A percentile compares a stretch with the other conserved stretches of the same genome.
Conservation (phyloP, 2,888 invertebrate species). For the Rhyacophila evoluta region DNA sequence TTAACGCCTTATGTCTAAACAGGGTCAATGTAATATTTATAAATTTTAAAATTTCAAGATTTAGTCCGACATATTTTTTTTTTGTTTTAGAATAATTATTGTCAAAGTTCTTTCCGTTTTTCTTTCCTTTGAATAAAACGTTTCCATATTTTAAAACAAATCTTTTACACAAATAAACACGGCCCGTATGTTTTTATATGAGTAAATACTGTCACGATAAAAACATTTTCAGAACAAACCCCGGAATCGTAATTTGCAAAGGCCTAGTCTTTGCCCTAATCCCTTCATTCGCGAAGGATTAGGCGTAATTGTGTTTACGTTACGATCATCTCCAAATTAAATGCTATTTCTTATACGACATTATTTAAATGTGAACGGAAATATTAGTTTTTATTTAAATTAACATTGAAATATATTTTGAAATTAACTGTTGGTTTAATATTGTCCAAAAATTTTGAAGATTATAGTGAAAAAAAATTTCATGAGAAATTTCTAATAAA, state of each 20-base stretch:
- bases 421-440: too few relatives aligned
- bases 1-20: too few relatives aligned
- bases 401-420: too few relatives aligned
- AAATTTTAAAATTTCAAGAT: too few relatives aligned
- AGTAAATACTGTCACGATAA: conserved; percentile 1
- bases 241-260: background rate
- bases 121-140: background rate
- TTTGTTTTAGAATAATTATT: too few relatives aligned
- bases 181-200: conserved; percentile 11
- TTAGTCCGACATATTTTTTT: too few relatives aligned
- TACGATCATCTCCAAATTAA: background rate
- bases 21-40: too few relatives aligned
- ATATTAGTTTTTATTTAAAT: background rate
- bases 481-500: too few relatives aligned
- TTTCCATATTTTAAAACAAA: conserved; percentile 15
- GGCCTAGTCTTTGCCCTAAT: background rate
- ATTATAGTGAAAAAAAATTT: too few relatives aligned
- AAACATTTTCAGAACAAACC: background rate
- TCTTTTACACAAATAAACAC: background rate
- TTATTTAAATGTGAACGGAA: background rate
- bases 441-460: too few relatives aligned
- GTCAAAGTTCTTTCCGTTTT: background rate
- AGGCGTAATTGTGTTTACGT: background rate
- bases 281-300: conserved; percentile 12
- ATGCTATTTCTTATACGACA: background rate